Evolutionary conservation across 2,113 vertebrate genomes (phyloP).

Genomic region (Tichodroma muraria): DNA sequence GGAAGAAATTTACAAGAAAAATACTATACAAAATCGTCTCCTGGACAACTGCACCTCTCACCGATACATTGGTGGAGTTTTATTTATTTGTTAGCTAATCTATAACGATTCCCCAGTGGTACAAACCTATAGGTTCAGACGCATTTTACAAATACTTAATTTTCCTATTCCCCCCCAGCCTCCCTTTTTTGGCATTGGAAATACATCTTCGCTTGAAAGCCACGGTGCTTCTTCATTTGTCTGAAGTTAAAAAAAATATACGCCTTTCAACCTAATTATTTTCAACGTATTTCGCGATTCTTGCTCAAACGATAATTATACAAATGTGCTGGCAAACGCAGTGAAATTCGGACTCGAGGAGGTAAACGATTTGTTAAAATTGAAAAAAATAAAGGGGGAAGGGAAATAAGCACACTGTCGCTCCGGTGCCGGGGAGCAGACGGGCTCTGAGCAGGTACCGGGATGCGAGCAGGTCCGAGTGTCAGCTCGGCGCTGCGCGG

Average conservation of each 20-base stretch:
- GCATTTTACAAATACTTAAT: conserved; percentile 69
- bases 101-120: conserved; percentile 82
- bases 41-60: conserved; percentile 91
- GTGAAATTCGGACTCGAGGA: background rate
- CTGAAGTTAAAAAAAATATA: conserved; percentile 37
- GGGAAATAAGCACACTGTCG: background rate
- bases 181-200: conserved; percentile 69
- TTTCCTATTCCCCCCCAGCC: background rate
- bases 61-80: conserved; percentile 79
- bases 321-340: conserved; percentile 8
- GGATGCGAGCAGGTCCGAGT: background rate
- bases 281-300: conserved; percentile 29
- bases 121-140: conserved; percentile 76
- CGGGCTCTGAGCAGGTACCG: background rate
- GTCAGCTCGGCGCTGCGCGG: background rate
- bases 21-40: conserved; percentile 98
- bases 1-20: conserved; percentile 98
- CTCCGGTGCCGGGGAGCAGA: conserved; percentile 29
- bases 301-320: conserved; percentile 32
- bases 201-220: conserved; percentile 59
- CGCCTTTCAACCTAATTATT: conserved; percentile 39
- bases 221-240: conserved; percentile 49
- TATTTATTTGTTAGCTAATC: conserved; percentile 82
- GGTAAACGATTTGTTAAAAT: conserved; percentile 35
- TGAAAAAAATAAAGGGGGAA: accelerated